Base-by-base conservation (phyloP, 2,888 invertebrate species). In the Hirudinaria manillensis region DNA sequence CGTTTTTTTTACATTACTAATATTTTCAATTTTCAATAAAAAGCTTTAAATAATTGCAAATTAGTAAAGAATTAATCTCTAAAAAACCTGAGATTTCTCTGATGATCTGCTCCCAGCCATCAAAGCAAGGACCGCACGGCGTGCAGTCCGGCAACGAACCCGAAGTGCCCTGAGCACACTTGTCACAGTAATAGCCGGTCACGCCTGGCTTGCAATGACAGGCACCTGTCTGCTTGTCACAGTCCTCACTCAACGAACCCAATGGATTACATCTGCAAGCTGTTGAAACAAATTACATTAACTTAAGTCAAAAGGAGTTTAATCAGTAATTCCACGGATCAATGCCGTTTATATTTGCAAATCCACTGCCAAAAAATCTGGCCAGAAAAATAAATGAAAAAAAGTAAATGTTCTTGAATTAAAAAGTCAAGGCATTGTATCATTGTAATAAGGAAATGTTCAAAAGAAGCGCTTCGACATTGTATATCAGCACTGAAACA, bases 71-170 rank as follows among this genome's bases (percentile, higher is more conserved):
- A 61, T 27, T 61, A 4, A 61, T 21, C n/a, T 27, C 21, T 61
- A 7, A 75, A 56, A 29, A 55, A 75, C 70, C 55, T 10, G 29
- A 67, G 32, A 61, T 61, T n/a, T 67, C 55, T 45, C 53, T 27
- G 16, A 72, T 71, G 61, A 65, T n/a, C 29, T 71, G 16, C 34
- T 99, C 97, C 99, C 99, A 99, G 84, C 93, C 97, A 84, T 95
- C 92, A 85, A 99, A 99, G 86, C 99, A 99, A 86, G 99, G 98
- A 27, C 98, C 99, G 85, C 99, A 99, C 1, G 95, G 91, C 73
- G 90, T 89, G 84, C 99, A 99, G 81, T 90, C 88, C 0, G 98
- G 96, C 77, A 95, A 92, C 77, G 89, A 88, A 19, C 99, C 98
- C 72, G 93, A 89, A 83, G 92, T 97, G 0, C 97, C 97, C 79